phyloP scores from a whole-genome alignment of 2,113 vertebrate genomes.

The Cyprinodon brontotheroides region DNA sequence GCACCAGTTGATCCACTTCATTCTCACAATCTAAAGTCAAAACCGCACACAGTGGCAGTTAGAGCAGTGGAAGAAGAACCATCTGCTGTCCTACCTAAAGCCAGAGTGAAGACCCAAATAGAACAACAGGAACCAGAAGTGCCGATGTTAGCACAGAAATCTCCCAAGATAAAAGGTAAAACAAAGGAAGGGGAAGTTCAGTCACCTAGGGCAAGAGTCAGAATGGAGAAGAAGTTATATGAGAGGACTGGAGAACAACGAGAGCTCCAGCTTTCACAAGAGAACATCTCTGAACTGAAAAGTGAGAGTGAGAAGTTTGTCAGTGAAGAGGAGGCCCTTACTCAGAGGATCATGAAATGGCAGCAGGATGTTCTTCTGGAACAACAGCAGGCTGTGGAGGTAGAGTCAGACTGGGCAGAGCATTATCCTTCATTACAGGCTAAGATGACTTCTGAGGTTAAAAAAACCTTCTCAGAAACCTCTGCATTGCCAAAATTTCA shows the following conservation, averaged over 20 bases:
- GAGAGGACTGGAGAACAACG: constrained; percentile 50
- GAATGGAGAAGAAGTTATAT: constrained; percentile 58
- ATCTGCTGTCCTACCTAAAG: not conserved
- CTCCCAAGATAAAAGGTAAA: constrained; percentile 27
- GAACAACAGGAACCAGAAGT: constrained; percentile 21
- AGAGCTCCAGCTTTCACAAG: constrained; percentile 75
- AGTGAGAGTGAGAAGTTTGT: constrained; percentile 68
- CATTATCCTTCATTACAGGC: constrained; percentile 21
- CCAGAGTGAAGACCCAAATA: constrained; percentile 14
- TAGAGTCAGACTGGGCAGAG: constrained; percentile 56
- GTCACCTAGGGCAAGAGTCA: constrained; percentile 28
- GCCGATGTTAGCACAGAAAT: constrained; percentile 13
- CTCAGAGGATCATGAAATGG: constrained; percentile 81
- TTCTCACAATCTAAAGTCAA: not conserved
- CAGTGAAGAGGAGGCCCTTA: constrained; percentile 78
- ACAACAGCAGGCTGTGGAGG: constrained; percentile 58
- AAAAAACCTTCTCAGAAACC: not conserved
- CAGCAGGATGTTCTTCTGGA: constrained; percentile 78
- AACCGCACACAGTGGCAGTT: constrained; percentile 7
- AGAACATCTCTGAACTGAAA: constrained; percentile 76
- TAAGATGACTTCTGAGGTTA: constrained; percentile 18
- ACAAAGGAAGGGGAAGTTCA: constrained; percentile 17
- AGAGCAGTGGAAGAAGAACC: constrained; percentile 11
- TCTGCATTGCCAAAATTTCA: constrained; percentile 5
- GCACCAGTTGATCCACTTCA: not conserved